Evolutionary conservation across 2,113 vertebrate genomes (phyloP), one percentile per base, ranked within the genome.

Genomic region (Fregata magnificens): DNA sequence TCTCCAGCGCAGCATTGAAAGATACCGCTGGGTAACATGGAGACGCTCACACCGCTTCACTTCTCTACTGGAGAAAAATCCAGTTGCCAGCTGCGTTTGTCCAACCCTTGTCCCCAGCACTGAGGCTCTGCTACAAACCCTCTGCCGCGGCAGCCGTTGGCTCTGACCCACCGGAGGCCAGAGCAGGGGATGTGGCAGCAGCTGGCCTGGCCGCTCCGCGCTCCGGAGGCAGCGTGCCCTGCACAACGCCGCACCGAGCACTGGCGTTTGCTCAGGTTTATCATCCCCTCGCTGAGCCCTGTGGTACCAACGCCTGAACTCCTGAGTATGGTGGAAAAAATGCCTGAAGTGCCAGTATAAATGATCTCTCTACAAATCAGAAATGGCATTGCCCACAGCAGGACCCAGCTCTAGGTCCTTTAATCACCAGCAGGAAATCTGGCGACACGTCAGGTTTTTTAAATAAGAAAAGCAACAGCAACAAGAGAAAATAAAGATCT

Each of bases 131-230:
- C 40, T 11, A 16, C n/a, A 32, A 62, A 14, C n/a, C 76, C 49
- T 44, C 34, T 2, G 3, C 56, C 4, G 2, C 1, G 2, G 59
- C 3, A 5, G n/a, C 82, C 9, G 5, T 4, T 15, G 59, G 28
- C 53, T 42, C 59, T 1, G 1, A 55, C 19, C 5, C 21, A 9
- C 22, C 3, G 0, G 14, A 19, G 50, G 16, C 44, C 40, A 14
- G 26, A 24, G 71, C 40, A 42, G 34, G 28, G 42, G 32, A 18
- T 4, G 40, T 5, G 25, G 13, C 45, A 36, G 65, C 8, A 50
- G 78, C 34, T 10, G 9, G 49, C 63, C 15, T 6, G 45, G 52
- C 72, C 11, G 7, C 50, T 40, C 82, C 16, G 4, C 10, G 17
- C 32, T 21, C 29, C 18, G 17, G 55, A 24, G 59, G 24, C 47